Conservation (phyloP, 2,797 vertebrate species). For the Etheostoma nigrum region DNA sequence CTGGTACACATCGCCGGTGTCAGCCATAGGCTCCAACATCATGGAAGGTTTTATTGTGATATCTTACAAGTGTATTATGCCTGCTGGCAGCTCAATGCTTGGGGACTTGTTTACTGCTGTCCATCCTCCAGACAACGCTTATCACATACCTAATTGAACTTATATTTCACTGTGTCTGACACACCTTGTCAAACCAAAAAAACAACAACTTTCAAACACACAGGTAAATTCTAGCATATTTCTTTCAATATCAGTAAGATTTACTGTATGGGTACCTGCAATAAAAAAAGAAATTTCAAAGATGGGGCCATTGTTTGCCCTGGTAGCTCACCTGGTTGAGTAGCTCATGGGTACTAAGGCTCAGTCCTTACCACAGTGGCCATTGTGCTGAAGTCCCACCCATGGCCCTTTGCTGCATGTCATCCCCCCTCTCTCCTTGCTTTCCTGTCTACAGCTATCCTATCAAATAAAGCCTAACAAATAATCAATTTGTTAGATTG, state of each 20-base stretch:
- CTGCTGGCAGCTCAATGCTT: constrained; percentile 13
- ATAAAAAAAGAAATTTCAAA: neutral
- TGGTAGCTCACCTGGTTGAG: no score
- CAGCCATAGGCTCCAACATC: constrained; percentile 46
- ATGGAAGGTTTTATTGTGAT: neutral
- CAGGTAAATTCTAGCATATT: neutral
- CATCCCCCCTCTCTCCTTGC: no score
- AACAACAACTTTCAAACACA: neutral
- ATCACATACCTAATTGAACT: neutral
- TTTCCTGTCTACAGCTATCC: no score
- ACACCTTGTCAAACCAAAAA: neutral
- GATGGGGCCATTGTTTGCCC: neutral
- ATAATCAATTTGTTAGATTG: no score
- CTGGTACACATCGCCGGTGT: constrained; percentile 17
- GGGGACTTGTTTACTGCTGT: neutral
- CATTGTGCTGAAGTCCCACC: no score
- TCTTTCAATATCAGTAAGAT: neutral
- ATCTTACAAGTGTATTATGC: neutral
- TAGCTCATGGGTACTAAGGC: no score
- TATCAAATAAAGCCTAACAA: no score
- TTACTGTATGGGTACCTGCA: neutral
- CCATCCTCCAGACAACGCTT: neutral
- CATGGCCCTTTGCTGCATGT: no score
- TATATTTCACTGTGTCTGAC: neutral
- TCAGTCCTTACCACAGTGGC: no score